Conservation (phyloP, 1,140 invertebrate species). For the Aphaenogaster rudis region DNA sequence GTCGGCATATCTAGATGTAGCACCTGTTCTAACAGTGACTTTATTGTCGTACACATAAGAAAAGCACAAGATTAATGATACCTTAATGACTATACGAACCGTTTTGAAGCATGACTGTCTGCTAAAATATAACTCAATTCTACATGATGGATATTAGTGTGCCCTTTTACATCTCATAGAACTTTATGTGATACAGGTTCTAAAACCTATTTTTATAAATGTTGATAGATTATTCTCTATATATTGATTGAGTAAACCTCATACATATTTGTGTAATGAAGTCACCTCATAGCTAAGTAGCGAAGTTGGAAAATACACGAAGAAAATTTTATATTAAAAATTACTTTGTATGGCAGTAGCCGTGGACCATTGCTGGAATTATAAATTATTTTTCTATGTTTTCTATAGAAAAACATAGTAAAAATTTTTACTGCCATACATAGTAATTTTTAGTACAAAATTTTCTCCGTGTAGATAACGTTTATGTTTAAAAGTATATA, state of each 20-base stretch:
- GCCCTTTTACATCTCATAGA: conserved; percentile 22
- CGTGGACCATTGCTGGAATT: too few relatives aligned
- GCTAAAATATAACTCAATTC: conserved; percentile 80
- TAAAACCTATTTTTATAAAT: conserved; percentile 35
- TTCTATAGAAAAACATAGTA: too few relatives aligned
- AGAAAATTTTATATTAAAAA: too few relatives aligned
- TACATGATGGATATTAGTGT: conserved; percentile 61
- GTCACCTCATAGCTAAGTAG: background rate
- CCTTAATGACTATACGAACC: conserved; percentile 83
- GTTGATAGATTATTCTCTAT: conserved; percentile 10
- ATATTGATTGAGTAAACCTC: background rate
- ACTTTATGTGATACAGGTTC: background rate
- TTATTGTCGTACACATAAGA: conserved; percentile 70
- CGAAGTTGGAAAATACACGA: background rate
- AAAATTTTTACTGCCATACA: too few relatives aligned
- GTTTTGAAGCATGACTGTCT: conserved; percentile 76
- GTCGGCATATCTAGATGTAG: conserved; percentile 39
- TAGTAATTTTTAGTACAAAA: too few relatives aligned
- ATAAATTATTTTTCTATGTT: too few relatives aligned
- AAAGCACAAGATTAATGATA: conserved; percentile 82
- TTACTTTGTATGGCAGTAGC: too few relatives aligned
- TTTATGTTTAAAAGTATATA: background rate
- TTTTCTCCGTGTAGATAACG: background rate
- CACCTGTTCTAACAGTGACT: conserved; percentile 73
- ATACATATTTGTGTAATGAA: background rate